Evolutionary conservation across 2,797 vertebrate genomes (phyloP), one percentile per base, ranked within the genome.

Genomic region (Tympanoctomys barrerae): DNA sequence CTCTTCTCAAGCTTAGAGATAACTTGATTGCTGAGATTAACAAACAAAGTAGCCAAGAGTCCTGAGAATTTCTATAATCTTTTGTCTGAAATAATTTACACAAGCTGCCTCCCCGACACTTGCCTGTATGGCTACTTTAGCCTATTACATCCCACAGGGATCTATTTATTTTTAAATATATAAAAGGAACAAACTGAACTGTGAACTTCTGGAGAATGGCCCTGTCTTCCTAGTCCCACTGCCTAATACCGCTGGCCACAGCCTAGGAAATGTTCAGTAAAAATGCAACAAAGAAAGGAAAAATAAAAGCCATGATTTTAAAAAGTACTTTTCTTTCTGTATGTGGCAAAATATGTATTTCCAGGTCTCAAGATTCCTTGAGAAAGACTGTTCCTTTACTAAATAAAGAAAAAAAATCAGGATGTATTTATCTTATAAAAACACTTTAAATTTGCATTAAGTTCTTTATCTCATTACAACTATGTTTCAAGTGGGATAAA

Each of bases 51-150:
- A 83, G 46, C 22, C 14, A 18, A 80, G 46, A 11, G 8, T 87
- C 46, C 75, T 87, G 31, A 80, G 36, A 80, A 87, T 73, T 81
- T 66, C 36, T 24, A 62, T 57, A 87, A 87, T 68, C 26, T 79
- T 92, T 87, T 94, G 77, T 92, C 57, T 87, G 77, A 97, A 94
- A 89, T 52, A 19, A 88, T 68, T 90, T 82, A 42, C 78, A 88
- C 79, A 80, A 36, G 4, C 11, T 85, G 6, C 24, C 85, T 96
- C 22, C 9, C 54, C 0, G 57, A 26, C 7, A 57, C 52, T 95
- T 95, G 66, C 19, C 13, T 49, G 2, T 78, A 36, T 90, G 0
- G 0, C 61, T 94, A 14, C 19, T 87, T n/a, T 39, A 62, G 39
- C 52, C 31, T 73, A 68, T 95, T n/a, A 46, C 22, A 85, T 86